Conservation (phyloP, 2,113 vertebrate genomes). For the Nerophis lumbriciformis region DNA sequence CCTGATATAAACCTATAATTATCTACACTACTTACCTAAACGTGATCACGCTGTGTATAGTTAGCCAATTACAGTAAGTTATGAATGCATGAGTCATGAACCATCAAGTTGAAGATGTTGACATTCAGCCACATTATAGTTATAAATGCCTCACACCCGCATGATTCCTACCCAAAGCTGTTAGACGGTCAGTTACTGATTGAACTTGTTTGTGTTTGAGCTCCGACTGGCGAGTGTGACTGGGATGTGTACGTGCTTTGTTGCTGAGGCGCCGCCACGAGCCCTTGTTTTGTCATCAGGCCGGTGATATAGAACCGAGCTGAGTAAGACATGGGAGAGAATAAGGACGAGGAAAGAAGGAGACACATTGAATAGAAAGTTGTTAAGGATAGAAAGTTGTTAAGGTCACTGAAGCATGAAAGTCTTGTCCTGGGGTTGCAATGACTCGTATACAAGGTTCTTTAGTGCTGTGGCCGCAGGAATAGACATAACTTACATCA, state of each 20-base stretch:
- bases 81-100: no score
- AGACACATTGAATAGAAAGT: constrained; percentile 60
- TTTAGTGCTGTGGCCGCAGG: constrained; percentile 74
- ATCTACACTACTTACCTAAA: no score
- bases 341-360: constrained; percentile 16
- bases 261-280: constrained; percentile 21
- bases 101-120: no score
- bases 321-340: constrained; percentile 28
- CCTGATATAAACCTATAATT: no score
- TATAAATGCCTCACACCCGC: background rate
- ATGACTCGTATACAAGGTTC: constrained; percentile 77
- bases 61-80: no score
- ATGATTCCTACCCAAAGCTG: background rate
- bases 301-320: constrained; percentile 41
- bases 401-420: constrained; percentile 76
- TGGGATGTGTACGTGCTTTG: constrained; percentile 12
- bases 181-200: constrained; percentile 1
- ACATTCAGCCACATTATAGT: background rate
- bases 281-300: constrained; percentile 40
- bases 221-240: constrained; percentile 19
- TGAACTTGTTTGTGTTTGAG: constrained; percentile 28
- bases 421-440: constrained; percentile 76
- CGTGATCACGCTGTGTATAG: no score
- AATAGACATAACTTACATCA: constrained; percentile 84
- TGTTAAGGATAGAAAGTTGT: constrained; percentile 71